Base-by-base conservation (phyloP, 2,888 invertebrate species). In the Hoplodrina blanda region DNA sequence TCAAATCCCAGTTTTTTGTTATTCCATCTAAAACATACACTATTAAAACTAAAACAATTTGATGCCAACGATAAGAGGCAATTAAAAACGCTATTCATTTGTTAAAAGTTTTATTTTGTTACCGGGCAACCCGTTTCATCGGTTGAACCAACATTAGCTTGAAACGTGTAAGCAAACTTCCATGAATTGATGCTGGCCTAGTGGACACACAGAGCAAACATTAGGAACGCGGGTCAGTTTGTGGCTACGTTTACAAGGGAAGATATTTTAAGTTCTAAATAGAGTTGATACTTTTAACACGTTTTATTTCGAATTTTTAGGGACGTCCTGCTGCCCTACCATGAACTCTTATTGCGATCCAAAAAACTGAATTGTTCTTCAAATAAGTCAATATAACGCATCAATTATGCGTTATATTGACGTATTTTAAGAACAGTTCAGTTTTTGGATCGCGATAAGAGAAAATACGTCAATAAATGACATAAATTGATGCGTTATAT, bases 131-230 rank as follows among this genome's bases (percentile, higher is more conserved):
- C 49, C 52, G 76, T 55, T 74, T 64, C 69, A 71, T 74, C 64
- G 70, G 49, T 53, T 73, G 72, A 74, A 69, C 76, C 79, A 74
- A 81, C 74, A n/a, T 25, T 5, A 30, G 67, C 69, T 69, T 37
- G 63, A 68, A 56, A 54, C 76, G 46, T 73, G 76, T 75, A 64
- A 64, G 74, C 19, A 69, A 72, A 81, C 82, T 73, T 83, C 61
- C 59, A 76, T 78, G 78, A 78, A 73, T 78, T 74, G 72, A 67
- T 69, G 64, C 74, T 65, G 62, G 57, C 50, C 25, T 73, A 49
- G 65, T 72, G 73, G 61, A 52, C 72, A 74, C 62, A 83, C 71
- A 76, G 78, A 73, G 59, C 65, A 76, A 84, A 76, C 82, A 79
- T 52, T 57, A 19, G 33, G 64, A 30, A 55, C 62, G 62, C 63